phyloP scores from a whole-genome alignment of 2,888 invertebrate genomes.

The Rosalia funebris region DNA sequence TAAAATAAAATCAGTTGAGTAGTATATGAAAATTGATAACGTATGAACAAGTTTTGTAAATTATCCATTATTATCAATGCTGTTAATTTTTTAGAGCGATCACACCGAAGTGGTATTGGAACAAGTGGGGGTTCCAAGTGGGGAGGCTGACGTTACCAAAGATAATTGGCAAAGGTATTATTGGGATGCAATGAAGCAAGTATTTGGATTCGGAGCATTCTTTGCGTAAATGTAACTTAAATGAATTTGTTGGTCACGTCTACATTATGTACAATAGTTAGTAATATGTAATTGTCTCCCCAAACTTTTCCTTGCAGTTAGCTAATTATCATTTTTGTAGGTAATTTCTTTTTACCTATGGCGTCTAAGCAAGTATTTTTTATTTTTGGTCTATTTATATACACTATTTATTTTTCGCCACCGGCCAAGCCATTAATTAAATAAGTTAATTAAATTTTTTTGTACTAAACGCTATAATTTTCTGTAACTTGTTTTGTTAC shows the following conservation, averaged over 20 bases:
- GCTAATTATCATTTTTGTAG: constrained; percentile 14
- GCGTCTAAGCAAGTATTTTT: constrained; percentile 13
- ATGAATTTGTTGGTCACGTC: constrained; percentile 2
- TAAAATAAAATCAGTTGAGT: no score
- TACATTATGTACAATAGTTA: constrained; percentile 8
- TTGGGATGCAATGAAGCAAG: constrained; percentile 92
- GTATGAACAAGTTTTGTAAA: no score
- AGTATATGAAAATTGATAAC: no score
- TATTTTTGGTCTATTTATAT: background rate
- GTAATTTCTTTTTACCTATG: constrained; percentile 2
- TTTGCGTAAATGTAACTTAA: constrained; percentile 52
- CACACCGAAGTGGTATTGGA: constrained; percentile 84
- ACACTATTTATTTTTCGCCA: constrained; percentile 20
- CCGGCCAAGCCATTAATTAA: background rate
- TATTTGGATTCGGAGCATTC: constrained; percentile 89
- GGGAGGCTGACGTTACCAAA: constrained; percentile 81
- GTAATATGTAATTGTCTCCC: constrained; percentile 7
- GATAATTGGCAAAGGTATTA: constrained; percentile 95
- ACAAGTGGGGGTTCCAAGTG: constrained; percentile 86
- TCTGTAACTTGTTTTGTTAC: background rate
- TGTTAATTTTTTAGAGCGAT: constrained; percentile 77
- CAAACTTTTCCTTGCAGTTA: background rate
- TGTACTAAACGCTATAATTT: no score
- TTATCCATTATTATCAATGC: no score
- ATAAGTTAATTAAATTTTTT: constrained; percentile 10